Base-by-base conservation (phyloP, 2,113 vertebrate species). In the Macroglossus sobrinus region DNA sequence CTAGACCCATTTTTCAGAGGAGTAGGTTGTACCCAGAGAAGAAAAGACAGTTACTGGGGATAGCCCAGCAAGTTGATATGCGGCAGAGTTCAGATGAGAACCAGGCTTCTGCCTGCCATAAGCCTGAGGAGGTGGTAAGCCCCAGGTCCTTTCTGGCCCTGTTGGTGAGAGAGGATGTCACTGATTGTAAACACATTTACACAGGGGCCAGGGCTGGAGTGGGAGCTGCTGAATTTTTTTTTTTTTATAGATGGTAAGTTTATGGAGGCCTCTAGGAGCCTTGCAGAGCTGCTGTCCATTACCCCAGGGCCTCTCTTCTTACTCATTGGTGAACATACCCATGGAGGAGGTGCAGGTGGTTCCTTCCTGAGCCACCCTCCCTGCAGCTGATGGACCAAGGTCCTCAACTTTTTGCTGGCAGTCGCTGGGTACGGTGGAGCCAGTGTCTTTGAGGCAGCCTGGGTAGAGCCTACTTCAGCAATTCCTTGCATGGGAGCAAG, bases 1-100 rank as follows among this genome's bases (percentile, higher is more conserved):
- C 26, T 28, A 50, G 63, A 11, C 33, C 26, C 61, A 13, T 53
- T 91, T 95, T 89, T 61, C 53, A 92, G 57, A 94, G 72, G 40
- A 96, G 28, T 12, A 28, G 9, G 1, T 38, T 78, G n/a, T 84
- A 7, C 66, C 66, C 81, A 57, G 85, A 94, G 69, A 92, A 40
- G 50, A 50, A 72, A 63, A 81, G 47, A 76, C 15, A 30, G 35
- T 72, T 74, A 50, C 35, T 35, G 84, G 18, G 69, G n/a, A 79
- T 53, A 84, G 26, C 45, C 38, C 66, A 81, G 86, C 33, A 76
- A 40, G 45, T 61, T 22, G 40, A 26, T 78, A 33, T n/a, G 3
- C 55, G 43, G 24, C 50, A 50, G 33, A 59, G 35, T 92, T 87
- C 7, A 78, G 64, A 59, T 12, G 10, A 30, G 33, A 38, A 28